These are phyloP conservation scores for Nephrotoma appendiculata DNA, from an alignment of 2,888 invertebrate genomes.

Conservation along the genomic window DNA sequence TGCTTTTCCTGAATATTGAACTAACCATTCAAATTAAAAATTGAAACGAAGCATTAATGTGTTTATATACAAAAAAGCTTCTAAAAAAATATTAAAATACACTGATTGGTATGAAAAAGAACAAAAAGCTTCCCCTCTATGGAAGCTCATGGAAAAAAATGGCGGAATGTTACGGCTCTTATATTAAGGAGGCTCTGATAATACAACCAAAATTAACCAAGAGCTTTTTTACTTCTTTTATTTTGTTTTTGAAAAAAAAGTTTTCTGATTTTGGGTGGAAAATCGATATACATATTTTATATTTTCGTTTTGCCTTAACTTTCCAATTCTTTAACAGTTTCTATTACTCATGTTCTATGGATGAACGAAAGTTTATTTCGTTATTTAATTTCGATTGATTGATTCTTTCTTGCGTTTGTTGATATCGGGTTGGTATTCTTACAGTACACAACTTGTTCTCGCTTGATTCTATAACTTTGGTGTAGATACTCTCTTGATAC, in stretches of 20 bases:
- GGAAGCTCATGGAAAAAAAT: too few relatives aligned
- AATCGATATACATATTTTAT: not conserved
- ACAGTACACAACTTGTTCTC: not conserved
- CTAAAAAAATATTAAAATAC: too few relatives aligned
- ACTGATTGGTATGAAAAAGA: too few relatives aligned
- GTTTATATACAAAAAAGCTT: too few relatives aligned
- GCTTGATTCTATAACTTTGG: not conserved
- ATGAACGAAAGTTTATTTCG: not conserved
- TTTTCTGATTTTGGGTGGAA: not conserved
- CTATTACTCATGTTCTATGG: not conserved
- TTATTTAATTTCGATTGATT: not conserved
- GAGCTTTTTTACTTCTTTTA: not conserved
- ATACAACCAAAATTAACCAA: not conserved
- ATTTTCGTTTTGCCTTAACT: not conserved
- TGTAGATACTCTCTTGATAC: not conserved
- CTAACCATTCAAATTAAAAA: too few relatives aligned
- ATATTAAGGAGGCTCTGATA: too few relatives aligned
- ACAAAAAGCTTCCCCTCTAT: too few relatives aligned
- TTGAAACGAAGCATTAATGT: too few relatives aligned
- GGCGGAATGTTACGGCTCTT: too few relatives aligned
- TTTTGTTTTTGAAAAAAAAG: not conserved
- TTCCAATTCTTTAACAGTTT: not conserved
- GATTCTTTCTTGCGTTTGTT: not conserved
- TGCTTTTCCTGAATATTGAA: too few relatives aligned
- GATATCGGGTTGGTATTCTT: not conserved